Evolutionary conservation across 2,113 vertebrate species (phyloP).

Genomic region (Nesoenas mayeri): DNA sequence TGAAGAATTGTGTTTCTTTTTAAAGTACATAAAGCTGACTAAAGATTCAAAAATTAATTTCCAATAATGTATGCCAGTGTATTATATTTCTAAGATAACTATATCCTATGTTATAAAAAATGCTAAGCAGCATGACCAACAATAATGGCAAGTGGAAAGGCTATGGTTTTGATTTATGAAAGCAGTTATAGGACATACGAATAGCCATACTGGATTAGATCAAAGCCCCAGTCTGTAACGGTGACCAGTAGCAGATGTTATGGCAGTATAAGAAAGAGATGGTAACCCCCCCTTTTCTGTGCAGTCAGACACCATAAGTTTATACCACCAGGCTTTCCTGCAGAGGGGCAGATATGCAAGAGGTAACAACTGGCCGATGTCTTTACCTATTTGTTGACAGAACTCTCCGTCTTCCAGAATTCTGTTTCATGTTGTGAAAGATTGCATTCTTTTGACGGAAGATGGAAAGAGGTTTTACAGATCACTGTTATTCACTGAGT

Average conservation of each 20-base stretch:
- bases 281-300: neutral
- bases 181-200: neutral
- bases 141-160: neutral
- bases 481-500: neutral
- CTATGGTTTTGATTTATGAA: slow-evolving; percentile 16
- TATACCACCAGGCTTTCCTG: neutral
- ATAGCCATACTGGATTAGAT: slow-evolving; percentile 25
- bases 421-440: neutral
- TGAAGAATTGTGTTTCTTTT: neutral
- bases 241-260: slow-evolving; percentile 52
- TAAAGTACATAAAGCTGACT: neutral
- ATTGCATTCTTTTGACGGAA: neutral
- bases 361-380: neutral
- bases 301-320: neutral
- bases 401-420: neutral
- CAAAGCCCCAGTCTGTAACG: neutral
- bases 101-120: neutral
- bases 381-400: neutral
- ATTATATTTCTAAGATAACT: neutral
- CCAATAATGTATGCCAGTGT: neutral
- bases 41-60: neutral
- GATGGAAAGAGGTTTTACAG: neutral
- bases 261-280: neutral
- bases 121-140: neutral
- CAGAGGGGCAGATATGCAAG: neutral